Conservation (phyloP, 2,113 vertebrate species). For the Miniopterus natalensis region DNA sequence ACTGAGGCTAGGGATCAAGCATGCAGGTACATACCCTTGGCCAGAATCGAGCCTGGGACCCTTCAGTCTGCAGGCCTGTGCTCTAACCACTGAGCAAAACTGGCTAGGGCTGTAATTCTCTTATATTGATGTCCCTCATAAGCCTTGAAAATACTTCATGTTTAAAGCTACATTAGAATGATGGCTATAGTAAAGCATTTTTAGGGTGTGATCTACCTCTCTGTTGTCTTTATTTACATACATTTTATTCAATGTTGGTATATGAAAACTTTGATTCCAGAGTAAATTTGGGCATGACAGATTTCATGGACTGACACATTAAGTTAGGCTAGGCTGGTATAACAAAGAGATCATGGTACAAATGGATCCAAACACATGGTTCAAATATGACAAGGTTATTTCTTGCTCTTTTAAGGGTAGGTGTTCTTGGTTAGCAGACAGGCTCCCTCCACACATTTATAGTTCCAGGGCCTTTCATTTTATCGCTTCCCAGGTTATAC, state of each 20-base stretch:
- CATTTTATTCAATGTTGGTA: background rate
- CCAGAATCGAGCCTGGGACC: no score
- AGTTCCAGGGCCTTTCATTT: background rate
- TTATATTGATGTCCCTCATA: background rate
- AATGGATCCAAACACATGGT: background rate
- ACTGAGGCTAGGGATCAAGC: no score
- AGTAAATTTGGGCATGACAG: background rate
- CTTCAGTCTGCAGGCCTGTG: no score
- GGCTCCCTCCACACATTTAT: background rate
- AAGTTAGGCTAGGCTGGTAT: background rate
- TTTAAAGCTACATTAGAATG: background rate
- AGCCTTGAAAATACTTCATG: slow-evolving; percentile 10
- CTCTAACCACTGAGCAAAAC: no score
- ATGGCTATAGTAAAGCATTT: background rate
- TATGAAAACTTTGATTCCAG: slow-evolving; percentile 14
- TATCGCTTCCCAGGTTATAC: background rate
- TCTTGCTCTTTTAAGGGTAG: slow-evolving; percentile 2
- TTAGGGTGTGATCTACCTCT: background rate
- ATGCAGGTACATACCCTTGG: no score
- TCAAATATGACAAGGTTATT: background rate
- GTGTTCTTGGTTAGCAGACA: background rate
- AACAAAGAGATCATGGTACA: background rate
- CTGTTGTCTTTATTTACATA: background rate
- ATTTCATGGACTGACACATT: background rate
- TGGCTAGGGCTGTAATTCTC: no score